These are phyloP conservation scores for Luscinia luscinia DNA, from an alignment of 2,797 vertebrate species.

Conservation along the genomic window DNA sequence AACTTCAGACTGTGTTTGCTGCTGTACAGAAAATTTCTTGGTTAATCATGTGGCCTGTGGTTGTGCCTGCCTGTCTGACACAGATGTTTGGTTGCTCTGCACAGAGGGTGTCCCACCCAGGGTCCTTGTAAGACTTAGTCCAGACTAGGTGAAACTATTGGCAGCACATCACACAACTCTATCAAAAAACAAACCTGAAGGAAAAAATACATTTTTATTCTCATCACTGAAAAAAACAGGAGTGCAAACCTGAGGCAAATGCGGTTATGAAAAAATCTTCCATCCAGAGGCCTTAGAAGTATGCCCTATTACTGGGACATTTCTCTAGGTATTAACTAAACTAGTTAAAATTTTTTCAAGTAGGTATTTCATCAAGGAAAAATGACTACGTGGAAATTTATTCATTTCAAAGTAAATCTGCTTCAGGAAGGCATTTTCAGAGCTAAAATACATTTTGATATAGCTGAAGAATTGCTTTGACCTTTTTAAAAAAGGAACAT, in stretches of 20 bases:
- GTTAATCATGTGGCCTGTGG: fast-evolving
- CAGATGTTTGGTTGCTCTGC: not conserved
- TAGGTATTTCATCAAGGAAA: not conserved
- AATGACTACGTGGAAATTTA: not conserved
- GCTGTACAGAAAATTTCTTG: not conserved
- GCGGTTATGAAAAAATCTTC: not conserved
- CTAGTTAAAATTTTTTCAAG: not conserved
- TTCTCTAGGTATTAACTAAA: not conserved
- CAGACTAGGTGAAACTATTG: not conserved
- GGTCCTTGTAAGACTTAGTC: not conserved
- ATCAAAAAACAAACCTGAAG: not conserved
- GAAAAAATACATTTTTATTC: not conserved
- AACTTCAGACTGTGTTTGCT: not conserved
- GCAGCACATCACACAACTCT: not conserved
- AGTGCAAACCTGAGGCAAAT: not conserved
- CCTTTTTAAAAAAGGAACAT: conserved; percentile 25
- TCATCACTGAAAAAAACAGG: not conserved
- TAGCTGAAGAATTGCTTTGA: conserved; percentile 37
- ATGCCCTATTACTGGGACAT: not conserved
- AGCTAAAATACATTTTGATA: not conserved
- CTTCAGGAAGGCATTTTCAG: not conserved
- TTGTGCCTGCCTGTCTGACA: not conserved
- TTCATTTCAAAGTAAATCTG: not conserved
- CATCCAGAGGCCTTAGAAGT: not conserved
- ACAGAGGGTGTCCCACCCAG: not conserved